Evolutionary conservation across 1,140 invertebrate species (phyloP).

Genomic region (Microplitis mediator): DNA sequence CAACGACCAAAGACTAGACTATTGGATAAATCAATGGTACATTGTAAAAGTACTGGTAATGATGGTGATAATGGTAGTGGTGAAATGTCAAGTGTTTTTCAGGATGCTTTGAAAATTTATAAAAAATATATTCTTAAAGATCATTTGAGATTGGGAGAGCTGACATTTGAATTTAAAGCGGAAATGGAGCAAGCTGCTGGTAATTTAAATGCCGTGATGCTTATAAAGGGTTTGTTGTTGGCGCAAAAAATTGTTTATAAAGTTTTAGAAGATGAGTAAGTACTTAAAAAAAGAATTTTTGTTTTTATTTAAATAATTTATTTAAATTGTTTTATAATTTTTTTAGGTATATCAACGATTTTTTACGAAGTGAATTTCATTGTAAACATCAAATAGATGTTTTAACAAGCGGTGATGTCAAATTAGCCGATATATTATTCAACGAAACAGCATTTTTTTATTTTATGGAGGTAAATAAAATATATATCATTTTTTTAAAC

Average conservation of each 20-base stretch:
- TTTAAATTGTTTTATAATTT: constrained; percentile 3
- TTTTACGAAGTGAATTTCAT: constrained; percentile 77
- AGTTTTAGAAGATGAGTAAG: constrained; percentile 54
- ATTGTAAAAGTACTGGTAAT: constrained; percentile 31
- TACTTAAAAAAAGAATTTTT: constrained; percentile 14
- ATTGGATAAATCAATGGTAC: constrained; percentile 2
- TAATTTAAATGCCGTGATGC: constrained; percentile 45
- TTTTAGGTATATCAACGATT: constrained; percentile 71
- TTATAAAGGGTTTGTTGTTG: constrained; percentile 47
- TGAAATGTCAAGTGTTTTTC: constrained; percentile 38
- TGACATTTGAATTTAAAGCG: constrained; percentile 54
- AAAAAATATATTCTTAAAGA: constrained; percentile 63
- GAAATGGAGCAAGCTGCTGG: constrained; percentile 58
- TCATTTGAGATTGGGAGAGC: constrained; percentile 50
- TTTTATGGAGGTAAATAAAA: constrained; percentile 80
- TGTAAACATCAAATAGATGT: constrained; percentile 91
- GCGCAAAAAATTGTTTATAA: constrained; percentile 51
- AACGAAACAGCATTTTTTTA: constrained; percentile 90
- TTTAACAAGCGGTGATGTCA: constrained; percentile 77
- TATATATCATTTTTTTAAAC: no score
- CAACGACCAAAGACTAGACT: constrained; percentile 53
- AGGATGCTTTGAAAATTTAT: constrained; percentile 63
- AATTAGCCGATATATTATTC: constrained; percentile 84
- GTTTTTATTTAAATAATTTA: background rate
- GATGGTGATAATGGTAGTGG: constrained; percentile 26